A percentile compares a stretch with the other conserved stretches of the same genome.
phyloP scores from a whole-genome alignment of 2,797 vertebrate genomes.

The Channa striata region DNA sequence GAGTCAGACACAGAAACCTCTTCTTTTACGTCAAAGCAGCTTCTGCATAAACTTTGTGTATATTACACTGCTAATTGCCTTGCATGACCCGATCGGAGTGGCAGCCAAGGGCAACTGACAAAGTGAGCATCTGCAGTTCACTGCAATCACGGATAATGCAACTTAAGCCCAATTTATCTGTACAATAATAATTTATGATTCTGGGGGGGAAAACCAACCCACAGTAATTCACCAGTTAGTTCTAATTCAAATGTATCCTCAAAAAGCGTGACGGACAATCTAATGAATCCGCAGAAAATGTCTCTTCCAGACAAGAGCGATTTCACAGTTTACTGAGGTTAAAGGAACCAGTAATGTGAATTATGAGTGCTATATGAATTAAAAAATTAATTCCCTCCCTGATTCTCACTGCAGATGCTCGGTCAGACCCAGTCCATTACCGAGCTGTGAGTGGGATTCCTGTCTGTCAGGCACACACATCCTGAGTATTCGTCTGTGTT shows the following conservation, averaged over 20 bases:
- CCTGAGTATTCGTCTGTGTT: not conserved
- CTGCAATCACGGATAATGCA: slow-evolving; percentile 21
- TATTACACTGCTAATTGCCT: slow-evolving; percentile 24
- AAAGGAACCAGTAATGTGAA: slow-evolving; percentile 21
- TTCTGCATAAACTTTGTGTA: slow-evolving; percentile 25
- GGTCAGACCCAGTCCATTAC: slow-evolving; percentile 5
- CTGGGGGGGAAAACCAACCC: not conserved
- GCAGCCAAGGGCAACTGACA: not conserved
- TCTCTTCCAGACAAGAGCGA: not conserved
- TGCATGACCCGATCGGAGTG: slow-evolving; percentile 26
- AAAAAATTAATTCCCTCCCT: slow-evolving; percentile 4
- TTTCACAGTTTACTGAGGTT: slow-evolving; percentile 19
- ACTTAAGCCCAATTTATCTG: slow-evolving; percentile 12
- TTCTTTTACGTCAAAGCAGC: slow-evolving; percentile 17
- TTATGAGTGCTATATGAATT: slow-evolving; percentile 11
- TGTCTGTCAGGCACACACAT: not conserved
- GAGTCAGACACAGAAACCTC: slow-evolving; percentile 17
- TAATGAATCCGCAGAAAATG: slow-evolving; percentile 3
- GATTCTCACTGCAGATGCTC: slow-evolving; percentile 17
- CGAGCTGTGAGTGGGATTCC: slow-evolving; percentile 5
- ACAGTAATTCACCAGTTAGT: slow-evolving; percentile 14
- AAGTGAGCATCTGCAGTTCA: slow-evolving; percentile 39
- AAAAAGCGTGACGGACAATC: not conserved
- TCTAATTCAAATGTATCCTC: slow-evolving; percentile 23
- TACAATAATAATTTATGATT: slow-evolving; percentile 6